phyloP scores from a whole-genome alignment of 1,140 invertebrate genomes.

The Aporrectodea caliginosa region DNA sequence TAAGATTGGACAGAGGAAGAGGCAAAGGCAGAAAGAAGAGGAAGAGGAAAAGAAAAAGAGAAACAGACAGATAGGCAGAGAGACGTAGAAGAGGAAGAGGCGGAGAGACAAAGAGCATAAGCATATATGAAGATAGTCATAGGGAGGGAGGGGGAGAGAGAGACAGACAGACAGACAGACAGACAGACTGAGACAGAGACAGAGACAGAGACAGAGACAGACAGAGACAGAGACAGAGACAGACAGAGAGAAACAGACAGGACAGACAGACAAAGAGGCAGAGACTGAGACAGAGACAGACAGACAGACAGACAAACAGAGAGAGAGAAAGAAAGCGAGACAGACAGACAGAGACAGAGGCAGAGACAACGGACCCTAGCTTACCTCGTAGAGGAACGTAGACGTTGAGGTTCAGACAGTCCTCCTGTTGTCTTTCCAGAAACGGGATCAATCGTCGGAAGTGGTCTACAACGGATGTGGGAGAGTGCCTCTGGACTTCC shows the following conservation, averaged over 20 bases:
- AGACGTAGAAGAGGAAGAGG: not conserved
- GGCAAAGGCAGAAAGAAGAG: too few relatives aligned
- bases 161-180: not conserved
- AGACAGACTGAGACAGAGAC: not conserved
- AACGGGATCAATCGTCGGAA: slow-evolving; percentile 24
- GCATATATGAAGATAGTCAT: not conserved
- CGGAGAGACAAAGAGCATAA: not conserved
- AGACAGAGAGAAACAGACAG: not conserved
- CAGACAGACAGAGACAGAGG: not conserved
- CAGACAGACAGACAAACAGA: not conserved
- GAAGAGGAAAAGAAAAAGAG: too few relatives aligned
- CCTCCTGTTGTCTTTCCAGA: slow-evolving; percentile 31
- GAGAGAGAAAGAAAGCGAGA: not conserved
- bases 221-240: not conserved
- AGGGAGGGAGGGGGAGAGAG: not conserved
- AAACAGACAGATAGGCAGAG: not conserved
- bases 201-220: not conserved
- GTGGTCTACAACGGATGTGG: slow-evolving; percentile 20
- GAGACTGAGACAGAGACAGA: not conserved
- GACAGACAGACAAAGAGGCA: not conserved
- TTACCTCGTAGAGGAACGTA: slow-evolving; percentile 25
- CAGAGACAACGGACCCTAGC: not conserved
- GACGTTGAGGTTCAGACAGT: slow-evolving; percentile 34
- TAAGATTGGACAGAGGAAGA: too few relatives aligned
- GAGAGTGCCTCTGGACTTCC: not conserved